Conservation (phyloP, 2,888 invertebrate species). For the Agrotis ipsilon region DNA sequence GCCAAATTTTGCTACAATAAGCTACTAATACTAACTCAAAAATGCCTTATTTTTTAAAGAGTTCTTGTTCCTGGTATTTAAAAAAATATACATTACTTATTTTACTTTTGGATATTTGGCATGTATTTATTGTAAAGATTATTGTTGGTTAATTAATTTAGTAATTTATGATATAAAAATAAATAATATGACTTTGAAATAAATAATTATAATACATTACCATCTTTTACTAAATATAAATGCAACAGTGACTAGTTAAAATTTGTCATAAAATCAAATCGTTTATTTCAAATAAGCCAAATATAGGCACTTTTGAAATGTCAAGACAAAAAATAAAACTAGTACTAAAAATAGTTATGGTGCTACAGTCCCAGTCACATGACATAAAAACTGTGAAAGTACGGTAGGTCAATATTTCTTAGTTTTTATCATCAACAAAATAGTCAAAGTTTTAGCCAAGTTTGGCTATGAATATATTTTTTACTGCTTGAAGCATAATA, state of each 20-base stretch:
- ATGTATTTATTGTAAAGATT: constrained; percentile 37
- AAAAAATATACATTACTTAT: constrained; percentile 51
- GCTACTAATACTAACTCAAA: background rate
- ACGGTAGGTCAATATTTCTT: too few species aligned
- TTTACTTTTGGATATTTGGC: constrained; percentile 43
- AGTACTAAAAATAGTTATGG: too few species aligned
- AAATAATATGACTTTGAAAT: background rate
- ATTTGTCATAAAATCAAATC: too few species aligned
- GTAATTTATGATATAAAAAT: background rate
- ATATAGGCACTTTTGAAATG: too few species aligned
- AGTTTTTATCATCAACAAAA: background rate
- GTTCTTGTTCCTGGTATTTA: constrained; percentile 1
- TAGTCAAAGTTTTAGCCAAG: background rate
- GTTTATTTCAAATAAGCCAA: too few species aligned
- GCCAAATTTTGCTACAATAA: background rate
- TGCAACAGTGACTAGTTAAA: constrained; percentile 12
- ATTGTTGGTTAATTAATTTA: too few species aligned
- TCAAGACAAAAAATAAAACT: too few species aligned
- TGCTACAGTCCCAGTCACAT: too few species aligned
- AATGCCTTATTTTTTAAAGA: too few species aligned
- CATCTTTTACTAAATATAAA: constrained; percentile 22
- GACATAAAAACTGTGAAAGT: too few species aligned
- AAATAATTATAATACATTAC: constrained; percentile 2
- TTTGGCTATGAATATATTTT: background rate
- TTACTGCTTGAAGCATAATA: constrained; percentile 4